These are phyloP conservation scores for Scomber scombrus DNA, from an alignment of 2,113 vertebrate genomes.

Conservation along the genomic window DNA sequence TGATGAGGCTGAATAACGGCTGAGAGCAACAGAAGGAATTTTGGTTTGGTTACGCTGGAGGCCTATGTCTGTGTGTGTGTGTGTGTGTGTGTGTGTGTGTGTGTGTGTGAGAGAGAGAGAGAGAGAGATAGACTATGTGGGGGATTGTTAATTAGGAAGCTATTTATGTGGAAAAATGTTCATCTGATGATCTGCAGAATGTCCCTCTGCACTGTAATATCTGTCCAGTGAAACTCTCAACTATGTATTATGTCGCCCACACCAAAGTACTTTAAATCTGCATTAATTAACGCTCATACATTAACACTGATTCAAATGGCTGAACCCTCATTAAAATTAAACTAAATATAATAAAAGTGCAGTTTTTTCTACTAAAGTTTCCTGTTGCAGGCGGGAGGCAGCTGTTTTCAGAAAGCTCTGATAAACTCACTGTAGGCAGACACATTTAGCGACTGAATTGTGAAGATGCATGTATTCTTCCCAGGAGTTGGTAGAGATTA, in stretches of 20 bases:
- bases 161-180: slow-evolving; percentile 30
- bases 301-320: background rate
- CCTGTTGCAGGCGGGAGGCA: background rate
- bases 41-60: slow-evolving; percentile 37
- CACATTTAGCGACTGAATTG: no score
- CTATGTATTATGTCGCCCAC: background rate
- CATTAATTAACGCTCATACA: background rate
- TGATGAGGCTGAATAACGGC: slow-evolving; percentile 54
- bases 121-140: background rate
- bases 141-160: slow-evolving; percentile 40
- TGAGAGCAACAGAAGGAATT: slow-evolving; percentile 46
- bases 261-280: background rate
- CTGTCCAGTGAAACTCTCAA: slow-evolving; percentile 19
- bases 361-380: background rate
- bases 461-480: no score
- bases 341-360: background rate
- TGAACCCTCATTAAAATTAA: background rate
- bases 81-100: slow-evolving; percentile 4
- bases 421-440: no score
- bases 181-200: slow-evolving; percentile 2
- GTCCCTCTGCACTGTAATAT: background rate
- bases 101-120: background rate
- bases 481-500: no score
- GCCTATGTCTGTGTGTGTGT: slow-evolving; percentile 13
- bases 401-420: no score